Evolutionary conservation across 1,140 invertebrate genomes (phyloP).

Genomic region (Lucilia cuprina): DNA sequence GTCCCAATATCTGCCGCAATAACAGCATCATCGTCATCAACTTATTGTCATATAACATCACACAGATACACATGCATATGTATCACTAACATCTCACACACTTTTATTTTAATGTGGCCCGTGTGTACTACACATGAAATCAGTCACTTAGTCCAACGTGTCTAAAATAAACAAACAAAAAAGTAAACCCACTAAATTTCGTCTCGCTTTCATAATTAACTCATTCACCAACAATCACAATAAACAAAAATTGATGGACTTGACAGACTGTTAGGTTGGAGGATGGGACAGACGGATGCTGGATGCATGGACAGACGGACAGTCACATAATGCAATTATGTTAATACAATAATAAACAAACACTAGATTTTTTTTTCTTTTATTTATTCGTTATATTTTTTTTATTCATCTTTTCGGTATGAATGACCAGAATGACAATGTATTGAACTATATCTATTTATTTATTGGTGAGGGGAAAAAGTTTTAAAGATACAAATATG

Average conservation of each 20-base stretch:
- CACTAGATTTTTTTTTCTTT: background rate
- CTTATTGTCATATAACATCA: too few relatives aligned
- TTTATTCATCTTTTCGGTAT: background rate
- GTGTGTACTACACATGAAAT: too few relatives aligned
- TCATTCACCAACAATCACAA: background rate
- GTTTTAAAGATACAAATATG: too few relatives aligned
- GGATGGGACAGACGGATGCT: background rate
- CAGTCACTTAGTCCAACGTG: too few relatives aligned
- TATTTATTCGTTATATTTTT: background rate
- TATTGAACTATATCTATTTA: background rate
- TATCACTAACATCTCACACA: slow-evolving; percentile 19
- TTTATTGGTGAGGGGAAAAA: background rate
- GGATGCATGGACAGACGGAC: background rate
- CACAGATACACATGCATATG: too few relatives aligned
- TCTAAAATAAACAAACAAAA: background rate
- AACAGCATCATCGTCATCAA: background rate
- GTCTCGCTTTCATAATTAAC: slow-evolving; percentile 29
- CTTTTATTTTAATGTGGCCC: too few relatives aligned
- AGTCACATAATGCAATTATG: slow-evolving; percentile 4
- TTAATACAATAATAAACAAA: slow-evolving; percentile 27
- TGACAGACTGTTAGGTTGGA: background rate
- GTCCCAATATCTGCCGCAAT: slow-evolving; percentile 10
- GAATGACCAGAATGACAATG: background rate
- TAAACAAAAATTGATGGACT: background rate
- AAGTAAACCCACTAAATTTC: slow-evolving; percentile 4